Evolutionary conservation across 2,113 vertebrate species (phyloP).

Genomic region (Lasiurus borealis): DNA sequence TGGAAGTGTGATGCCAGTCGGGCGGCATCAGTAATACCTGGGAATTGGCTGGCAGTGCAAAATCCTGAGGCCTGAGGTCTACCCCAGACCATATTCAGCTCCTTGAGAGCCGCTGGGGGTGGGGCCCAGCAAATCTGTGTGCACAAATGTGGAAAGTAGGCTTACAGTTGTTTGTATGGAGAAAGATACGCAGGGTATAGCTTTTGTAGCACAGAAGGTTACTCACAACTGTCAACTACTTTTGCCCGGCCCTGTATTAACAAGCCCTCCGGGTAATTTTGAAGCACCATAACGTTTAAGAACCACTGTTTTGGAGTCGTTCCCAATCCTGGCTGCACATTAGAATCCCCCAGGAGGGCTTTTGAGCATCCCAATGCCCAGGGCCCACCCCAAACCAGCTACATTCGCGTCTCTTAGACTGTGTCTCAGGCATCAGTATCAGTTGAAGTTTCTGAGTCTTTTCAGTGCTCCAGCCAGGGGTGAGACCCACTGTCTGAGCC

Average conservation of each 20-base stretch:
- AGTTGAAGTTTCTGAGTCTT: neutral
- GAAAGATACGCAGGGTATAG: neutral
- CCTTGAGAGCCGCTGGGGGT: neutral
- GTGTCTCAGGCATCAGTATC: neutral
- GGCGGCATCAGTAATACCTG: neutral
- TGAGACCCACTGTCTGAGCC: neutral
- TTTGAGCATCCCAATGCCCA: neutral
- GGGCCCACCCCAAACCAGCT: neutral
- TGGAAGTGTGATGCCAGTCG: neutral
- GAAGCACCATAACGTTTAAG: neutral
- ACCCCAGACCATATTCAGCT: neutral
- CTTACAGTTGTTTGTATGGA: neutral
- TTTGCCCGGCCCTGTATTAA: neutral
- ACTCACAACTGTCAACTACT: neutral
- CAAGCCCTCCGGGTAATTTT: neutral
- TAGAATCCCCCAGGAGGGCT: neutral
- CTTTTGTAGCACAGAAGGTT: neutral
- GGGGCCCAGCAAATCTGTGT: neutral
- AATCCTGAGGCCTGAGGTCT: neutral
- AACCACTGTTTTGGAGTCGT: neutral
- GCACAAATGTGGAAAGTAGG: neutral
- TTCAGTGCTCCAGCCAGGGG: neutral
- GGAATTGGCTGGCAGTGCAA: neutral
- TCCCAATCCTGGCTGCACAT: neutral
- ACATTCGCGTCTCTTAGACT: neutral